Conservation (phyloP, 2,113 vertebrate species). For the Asarcornis scutulata region DNA sequence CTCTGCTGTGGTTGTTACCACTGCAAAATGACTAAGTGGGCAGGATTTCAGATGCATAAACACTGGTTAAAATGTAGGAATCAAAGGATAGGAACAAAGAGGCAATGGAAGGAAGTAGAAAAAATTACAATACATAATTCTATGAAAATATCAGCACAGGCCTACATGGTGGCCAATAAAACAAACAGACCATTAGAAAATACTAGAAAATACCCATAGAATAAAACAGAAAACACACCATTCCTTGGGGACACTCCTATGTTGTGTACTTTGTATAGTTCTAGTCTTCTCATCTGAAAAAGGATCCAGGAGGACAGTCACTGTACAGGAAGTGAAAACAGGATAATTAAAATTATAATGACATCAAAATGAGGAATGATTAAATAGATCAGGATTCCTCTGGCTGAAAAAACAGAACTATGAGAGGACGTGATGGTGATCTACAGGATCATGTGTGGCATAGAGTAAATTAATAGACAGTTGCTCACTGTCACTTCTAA, state of each 20-base stretch:
- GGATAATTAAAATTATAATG: background rate
- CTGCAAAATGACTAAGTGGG: background rate
- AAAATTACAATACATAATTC: background rate
- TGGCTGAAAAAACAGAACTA: background rate
- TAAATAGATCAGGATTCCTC: background rate
- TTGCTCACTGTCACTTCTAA: background rate
- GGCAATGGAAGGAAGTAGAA: background rate
- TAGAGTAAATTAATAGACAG: background rate
- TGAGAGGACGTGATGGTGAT: background rate
- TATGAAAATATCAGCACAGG: background rate
- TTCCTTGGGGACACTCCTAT: background rate
- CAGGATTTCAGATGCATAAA: background rate
- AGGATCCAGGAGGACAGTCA: background rate
- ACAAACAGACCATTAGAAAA: background rate
- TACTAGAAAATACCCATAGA: background rate
- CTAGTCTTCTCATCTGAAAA: conserved; percentile 5
- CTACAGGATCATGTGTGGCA: background rate
- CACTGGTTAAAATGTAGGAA: background rate
- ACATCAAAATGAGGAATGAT: background rate
- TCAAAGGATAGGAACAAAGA: background rate
- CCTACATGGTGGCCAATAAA: background rate
- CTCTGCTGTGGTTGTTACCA: background rate
- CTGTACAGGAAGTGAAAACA: background rate
- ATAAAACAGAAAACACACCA: background rate
- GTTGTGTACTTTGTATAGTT: background rate